These are phyloP conservation scores for Yponomeuta cagnagella DNA, from an alignment of 2,888 invertebrate species.

Conservation along the genomic window DNA sequence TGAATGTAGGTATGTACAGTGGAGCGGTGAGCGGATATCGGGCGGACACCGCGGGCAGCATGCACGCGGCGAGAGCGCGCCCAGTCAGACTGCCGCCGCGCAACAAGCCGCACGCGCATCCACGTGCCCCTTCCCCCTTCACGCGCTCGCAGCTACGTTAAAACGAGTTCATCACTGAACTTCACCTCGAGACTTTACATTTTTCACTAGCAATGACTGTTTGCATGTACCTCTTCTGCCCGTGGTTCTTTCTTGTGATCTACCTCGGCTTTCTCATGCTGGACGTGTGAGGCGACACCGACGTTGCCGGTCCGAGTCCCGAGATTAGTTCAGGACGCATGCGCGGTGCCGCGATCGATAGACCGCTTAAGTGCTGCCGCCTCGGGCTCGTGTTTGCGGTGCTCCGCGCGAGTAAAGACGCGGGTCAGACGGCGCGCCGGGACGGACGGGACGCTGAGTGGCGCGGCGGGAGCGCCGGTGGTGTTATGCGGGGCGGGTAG, in stretches of 20 bases:
- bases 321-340: conserved; percentile 44
- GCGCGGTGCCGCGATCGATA: conserved; percentile 62
- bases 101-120: conserved; percentile 69
- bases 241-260: conserved; percentile 80
- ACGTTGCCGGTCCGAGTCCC: conserved; percentile 14
- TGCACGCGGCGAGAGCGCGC: conserved; percentile 67
- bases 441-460: conserved; percentile 21
- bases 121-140: conserved; percentile 40
- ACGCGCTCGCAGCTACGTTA: conserved; percentile 25
- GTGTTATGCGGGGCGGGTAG: conserved; percentile 61
- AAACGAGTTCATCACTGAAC: conserved; percentile 53
- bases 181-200: conserved; percentile 33
- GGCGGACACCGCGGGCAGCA: conserved; percentile 62
- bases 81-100: conserved; percentile 76
- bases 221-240: conserved; percentile 80
- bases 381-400: conserved; percentile 31
- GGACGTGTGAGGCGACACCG: conserved; percentile 66
- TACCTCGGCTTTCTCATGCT: conserved; percentile 80
- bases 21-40: conserved; percentile 60
- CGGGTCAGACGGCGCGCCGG: conserved; percentile 49
- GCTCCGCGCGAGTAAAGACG: conserved; percentile 37
- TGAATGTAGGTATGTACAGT: conserved; percentile 28
- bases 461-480: conserved; percentile 36
- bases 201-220: conserved; percentile 62
- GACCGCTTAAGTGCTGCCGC: conserved; percentile 27